Evolutionary conservation across 2,888 invertebrate genomes (phyloP), one percentile per base, ranked within the genome.

Genomic region (Glyphotaelius pellucidus): DNA sequence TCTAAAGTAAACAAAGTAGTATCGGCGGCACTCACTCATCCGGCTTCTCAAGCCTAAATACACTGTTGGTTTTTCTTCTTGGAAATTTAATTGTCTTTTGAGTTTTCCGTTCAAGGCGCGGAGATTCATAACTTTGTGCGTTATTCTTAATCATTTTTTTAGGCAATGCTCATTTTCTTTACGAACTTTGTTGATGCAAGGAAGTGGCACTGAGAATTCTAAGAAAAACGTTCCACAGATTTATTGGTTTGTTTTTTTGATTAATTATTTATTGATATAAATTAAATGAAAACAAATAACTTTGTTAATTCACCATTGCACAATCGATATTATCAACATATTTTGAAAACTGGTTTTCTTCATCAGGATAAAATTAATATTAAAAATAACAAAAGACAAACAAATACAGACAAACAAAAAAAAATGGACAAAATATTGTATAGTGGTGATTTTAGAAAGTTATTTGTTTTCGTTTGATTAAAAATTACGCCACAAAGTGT

Each of bases 1-100:
- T 92, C 88, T 91, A 91, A 92, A 92, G 92, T 90, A 89, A 67
- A 90, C 91, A 88, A 92, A 92, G 88, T 91, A 88, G 88, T 79
- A 89, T 89, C 80, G 88, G 88, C 35, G 80, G 88, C 38, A 89
- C 79, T 79, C 35, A 87, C 38, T 89, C 79, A 89, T 89, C 88
- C 38, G 88, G 88, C 32, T 35, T 32, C 79, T 31, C 32, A 38
- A 79, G 38, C 30, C 80, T 79, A 79, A 89, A 42, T n/a, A 89
- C 31, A 89, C 31, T 89, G 35, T 47, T 79, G 80, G 79, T n/a
- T 89, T 80, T 88, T 35, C 88, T 88, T 38, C 88, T 91, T 38
- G 52, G 84, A 88, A 90, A 91, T 86, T 92, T 90, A 80, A 38
- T 80, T 81, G 38, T 88, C 67, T 88, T 35, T 88, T 14, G 30